Evolutionary conservation across 2,888 invertebrate genomes (phyloP), one percentile per base, ranked within the genome.

Genomic region (Dicycla oo): DNA sequence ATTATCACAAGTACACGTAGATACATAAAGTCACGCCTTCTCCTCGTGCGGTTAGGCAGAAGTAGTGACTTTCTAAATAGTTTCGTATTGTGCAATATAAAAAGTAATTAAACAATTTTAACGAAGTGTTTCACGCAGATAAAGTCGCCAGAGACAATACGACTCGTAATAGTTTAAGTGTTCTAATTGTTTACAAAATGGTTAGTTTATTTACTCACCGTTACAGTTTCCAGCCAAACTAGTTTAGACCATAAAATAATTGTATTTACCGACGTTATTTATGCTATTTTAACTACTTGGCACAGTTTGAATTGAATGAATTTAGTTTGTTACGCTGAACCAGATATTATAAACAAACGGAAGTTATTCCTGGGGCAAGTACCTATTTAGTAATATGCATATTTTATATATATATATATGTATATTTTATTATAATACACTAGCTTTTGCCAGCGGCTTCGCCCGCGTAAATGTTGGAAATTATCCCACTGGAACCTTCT

Each of bases 241-340:
- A 53, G 45, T 79, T 26, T 15, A 30, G n/a, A 56, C n/a, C 23
- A 47, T 51, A 47, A 51, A 47, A 20, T 65, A 62, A 45, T 67
- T 54, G 43, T 69, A 57, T 69, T 75, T 75, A 69, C 20, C 18
- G 20, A 65, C 53, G 63, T 60, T 57, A 65, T 67, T 60, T 63
- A 26, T 30, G 23, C 30, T 26, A 47, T 30, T 58, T 43, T 62
- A 63, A 43, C 43, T 58, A 63, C 58, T 75, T 68, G 67, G 78
- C 81, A 60, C 81, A 23, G 53, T 68, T 60, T 30, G 63, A 53
- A 34, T 49, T 68, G 10, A 57, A 70, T 81, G 20, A 64, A 76
- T 80, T 65, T 64, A 57, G 34, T 65, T 64, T 43, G 77, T 47
- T 58, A 26, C 53, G 40, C n/a, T 26, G 13, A 54, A 51, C 58